Percentiles rank a stretch among this genome's conserved stretches.
Conservation (phyloP, 2,113 vertebrate genomes). For the Acrocephalus arundinaceus region DNA sequence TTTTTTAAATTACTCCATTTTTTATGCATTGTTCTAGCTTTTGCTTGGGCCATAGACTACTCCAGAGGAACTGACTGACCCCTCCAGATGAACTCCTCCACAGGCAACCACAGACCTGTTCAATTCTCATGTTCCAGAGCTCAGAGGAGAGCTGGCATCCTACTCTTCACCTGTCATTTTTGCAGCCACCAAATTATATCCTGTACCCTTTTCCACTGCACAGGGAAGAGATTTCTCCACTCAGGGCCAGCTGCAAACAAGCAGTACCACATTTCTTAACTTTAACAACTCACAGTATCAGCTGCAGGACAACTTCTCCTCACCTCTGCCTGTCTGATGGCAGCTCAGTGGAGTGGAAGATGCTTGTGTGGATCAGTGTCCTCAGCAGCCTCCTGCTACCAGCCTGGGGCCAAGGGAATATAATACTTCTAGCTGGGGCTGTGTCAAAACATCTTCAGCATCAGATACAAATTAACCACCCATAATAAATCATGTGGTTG, state of each 20-base stretch:
- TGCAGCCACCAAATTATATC: not conserved
- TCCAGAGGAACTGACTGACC: not conserved
- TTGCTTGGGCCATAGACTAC: not conserved
- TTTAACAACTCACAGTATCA: not conserved
- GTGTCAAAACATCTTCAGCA: not conserved
- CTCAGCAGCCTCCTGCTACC: not conserved
- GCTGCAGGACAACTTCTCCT: not conserved
- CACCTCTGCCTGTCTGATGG: not conserved
- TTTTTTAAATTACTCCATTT: not conserved
- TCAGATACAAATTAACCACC: not conserved
- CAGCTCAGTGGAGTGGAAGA: not conserved
- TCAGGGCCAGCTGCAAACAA: not conserved
- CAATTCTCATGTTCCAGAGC: not conserved
- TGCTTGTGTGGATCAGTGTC: not conserved
- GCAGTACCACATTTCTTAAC: not conserved
- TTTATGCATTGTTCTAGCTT: not conserved
- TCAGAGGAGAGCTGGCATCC: not conserved
- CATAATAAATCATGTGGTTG: slow-evolving; percentile 1
- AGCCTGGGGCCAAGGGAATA: not conserved
- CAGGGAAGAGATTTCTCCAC: not conserved
- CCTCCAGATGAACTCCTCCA: not conserved
- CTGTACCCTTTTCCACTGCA: not conserved
- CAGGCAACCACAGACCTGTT: not conserved
- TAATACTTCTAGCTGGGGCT: not conserved
- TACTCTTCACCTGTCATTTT: not conserved